phyloP scores from a whole-genome alignment of 2,888 invertebrate species.

The Crematogaster levior region DNA sequence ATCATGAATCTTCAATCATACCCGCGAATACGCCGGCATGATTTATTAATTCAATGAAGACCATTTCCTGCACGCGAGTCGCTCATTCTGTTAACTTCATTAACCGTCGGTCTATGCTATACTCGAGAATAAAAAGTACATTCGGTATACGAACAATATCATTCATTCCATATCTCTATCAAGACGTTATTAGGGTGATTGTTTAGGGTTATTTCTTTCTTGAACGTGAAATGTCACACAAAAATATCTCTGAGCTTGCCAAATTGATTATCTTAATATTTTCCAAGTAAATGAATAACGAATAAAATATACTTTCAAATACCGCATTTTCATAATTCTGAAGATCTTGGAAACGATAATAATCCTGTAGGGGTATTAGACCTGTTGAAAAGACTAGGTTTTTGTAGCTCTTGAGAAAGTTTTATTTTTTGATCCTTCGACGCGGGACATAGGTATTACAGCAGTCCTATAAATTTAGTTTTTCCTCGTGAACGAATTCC shows the following conservation, averaged over 20 bases:
- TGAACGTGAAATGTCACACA: neutral
- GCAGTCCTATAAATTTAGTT: slow-evolving; percentile 67
- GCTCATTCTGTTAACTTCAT: slow-evolving; percentile 50
- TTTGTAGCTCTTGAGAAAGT: slow-evolving; percentile 53
- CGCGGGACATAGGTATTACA: slow-evolving; percentile 59
- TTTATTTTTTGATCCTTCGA: slow-evolving; percentile 24
- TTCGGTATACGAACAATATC: slow-evolving; percentile 3
- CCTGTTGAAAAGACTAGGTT: slow-evolving; percentile 71
- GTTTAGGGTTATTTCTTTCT: neutral
- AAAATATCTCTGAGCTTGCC: neutral
- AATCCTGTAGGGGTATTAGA: too few species aligned
- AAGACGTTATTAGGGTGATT: slow-evolving; percentile 12
- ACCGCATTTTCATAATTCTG: slow-evolving; percentile 61
- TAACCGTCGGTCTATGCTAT: slow-evolving; percentile 14
- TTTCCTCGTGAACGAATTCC: slow-evolving; percentile 59
- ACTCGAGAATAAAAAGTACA: slow-evolving; percentile 35
- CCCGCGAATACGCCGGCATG: neutral
- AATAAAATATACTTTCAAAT: neutral
- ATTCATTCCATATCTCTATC: slow-evolving; percentile 25
- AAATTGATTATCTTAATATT: neutral
- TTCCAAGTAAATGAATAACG: neutral
- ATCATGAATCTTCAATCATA: slow-evolving; percentile 25
- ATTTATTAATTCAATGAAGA: slow-evolving; percentile 50
- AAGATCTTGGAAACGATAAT: slow-evolving; percentile 69
- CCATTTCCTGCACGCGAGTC: slow-evolving; percentile 50